Evolutionary conservation across 2,888 invertebrate genomes (phyloP), one percentile per base, ranked within the genome.

Genomic region (Adelognathus sp.): DNA sequence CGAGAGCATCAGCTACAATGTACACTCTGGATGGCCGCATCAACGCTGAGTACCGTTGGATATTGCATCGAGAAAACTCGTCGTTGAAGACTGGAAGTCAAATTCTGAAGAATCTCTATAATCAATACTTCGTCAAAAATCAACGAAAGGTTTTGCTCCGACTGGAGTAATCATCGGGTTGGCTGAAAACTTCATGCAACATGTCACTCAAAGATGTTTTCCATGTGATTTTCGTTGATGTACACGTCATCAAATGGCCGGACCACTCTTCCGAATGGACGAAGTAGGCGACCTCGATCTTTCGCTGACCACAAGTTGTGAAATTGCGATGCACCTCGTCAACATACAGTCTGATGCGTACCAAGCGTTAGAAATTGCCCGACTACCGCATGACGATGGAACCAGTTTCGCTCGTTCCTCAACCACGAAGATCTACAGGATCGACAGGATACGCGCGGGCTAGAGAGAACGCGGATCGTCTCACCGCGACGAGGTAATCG

Each of bases 351-450:
- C 44, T n/a, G 41, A 24, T 61, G 2, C 39, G 29, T 33, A 27
- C 27, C 54, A 14, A 44, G 46, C 36, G 61, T 69, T 69, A 75
- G 61, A 75, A 69, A 61, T 54, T 41, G 18, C 54, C 75, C 44
- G 54, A 41, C 60, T 33, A 31, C 67, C 75, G 21, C 67, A 33
- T n/a, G n/a, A 61, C 33, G 75, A 31, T 46, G 46, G 54, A 75
- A 75, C 75, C 75, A 75, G 75, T 75, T 75, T 52, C 44, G 52
- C 21, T 14, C 31, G 24, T 60, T 67, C 60, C 52, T 67, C 74
- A n/a, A 29, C 50, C 27, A 27, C 33, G 46, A 44, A 16, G 69
- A 44, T 61, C 16, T 27, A 41, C 41, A 61, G 41, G 41, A 24
- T 69, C 61, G 31, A 54, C 69, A 54, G 52, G 61, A 69, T 69